These are phyloP conservation scores for Salmo trutta DNA, from an alignment of 2,797 vertebrate genomes.

Conservation along the genomic window DNA sequence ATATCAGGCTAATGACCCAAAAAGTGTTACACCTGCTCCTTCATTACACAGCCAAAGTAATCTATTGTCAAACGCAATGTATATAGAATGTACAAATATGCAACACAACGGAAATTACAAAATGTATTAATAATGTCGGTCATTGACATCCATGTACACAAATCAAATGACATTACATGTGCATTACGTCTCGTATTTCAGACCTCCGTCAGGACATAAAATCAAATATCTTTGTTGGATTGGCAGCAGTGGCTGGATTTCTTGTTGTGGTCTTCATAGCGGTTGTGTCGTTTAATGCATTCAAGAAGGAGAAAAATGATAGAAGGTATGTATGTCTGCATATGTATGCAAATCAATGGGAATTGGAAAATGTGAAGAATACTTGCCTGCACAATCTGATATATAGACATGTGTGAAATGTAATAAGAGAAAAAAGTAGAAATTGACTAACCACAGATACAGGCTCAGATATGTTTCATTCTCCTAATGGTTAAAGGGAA, in stretches of 20 bases:
- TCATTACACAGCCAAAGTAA: conserved; percentile 40
- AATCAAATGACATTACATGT: not conserved
- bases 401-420: not conserved
- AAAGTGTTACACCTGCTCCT: conserved; percentile 59
- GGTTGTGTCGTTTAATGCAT: not conserved
- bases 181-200: not conserved
- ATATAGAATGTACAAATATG: conserved; percentile 20
- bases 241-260: conserved; percentile 63
- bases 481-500: not conserved
- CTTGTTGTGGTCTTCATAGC: conserved; percentile 53
- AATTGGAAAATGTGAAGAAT: not conserved
- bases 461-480: not conserved
- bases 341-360: not conserved
- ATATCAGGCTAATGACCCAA: conserved; percentile 39
- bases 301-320: conserved; percentile 30
- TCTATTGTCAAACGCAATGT: conserved; percentile 41
- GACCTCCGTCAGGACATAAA: not conserved
- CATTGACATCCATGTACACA: not conserved
- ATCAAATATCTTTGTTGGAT: conserved; percentile 36
- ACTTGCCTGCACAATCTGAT: not conserved
- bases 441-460: not conserved
- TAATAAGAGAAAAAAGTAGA: not conserved
- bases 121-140: not conserved
- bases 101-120: not conserved
- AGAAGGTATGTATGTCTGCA: conserved; percentile 37